Evolutionary conservation across 2,888 invertebrate genomes (phyloP).

Genomic region (Mallateleia sp.): DNA sequence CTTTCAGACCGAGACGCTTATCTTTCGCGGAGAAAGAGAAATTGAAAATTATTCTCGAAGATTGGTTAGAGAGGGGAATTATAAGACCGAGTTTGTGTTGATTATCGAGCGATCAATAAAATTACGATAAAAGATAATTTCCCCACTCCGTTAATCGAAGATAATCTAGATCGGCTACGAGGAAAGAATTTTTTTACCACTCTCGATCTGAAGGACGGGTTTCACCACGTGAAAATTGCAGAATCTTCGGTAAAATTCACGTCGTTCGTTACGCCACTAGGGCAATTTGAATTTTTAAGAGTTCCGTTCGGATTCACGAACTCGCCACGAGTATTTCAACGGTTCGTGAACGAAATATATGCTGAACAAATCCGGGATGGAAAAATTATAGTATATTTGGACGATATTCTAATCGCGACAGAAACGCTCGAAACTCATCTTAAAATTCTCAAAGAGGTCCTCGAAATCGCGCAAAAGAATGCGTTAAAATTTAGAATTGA

Average conservation of each 20-base stretch:
- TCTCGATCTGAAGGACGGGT: not conserved
- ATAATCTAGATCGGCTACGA: not conserved
- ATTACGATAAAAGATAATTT: conserved; percentile 18
- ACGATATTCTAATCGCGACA: not conserved
- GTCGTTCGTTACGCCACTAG: not conserved
- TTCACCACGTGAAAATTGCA: not conserved
- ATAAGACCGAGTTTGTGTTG: conserved; percentile 8
- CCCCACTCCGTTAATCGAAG: not conserved
- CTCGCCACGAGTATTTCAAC: not conserved
- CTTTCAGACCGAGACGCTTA: conserved; percentile 31
- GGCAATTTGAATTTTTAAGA: not conserved
- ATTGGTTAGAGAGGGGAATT: too few species aligned
- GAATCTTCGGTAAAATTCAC: not conserved
- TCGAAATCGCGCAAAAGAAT: not conserved
- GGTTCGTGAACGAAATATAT: not conserved
- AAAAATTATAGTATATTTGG: not conserved
- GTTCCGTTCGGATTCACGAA: not conserved
- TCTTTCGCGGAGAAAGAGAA: conserved; percentile 28
- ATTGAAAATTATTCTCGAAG: too few species aligned
- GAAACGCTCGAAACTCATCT: too few species aligned
- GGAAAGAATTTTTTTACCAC: not conserved
- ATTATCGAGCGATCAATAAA: conserved; percentile 35
- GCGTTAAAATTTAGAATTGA: not conserved
- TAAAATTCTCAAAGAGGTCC: too few species aligned
- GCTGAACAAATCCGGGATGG: not conserved